Conservation (phyloP, 2,113 vertebrate genomes). For the Siphamia tubifer region DNA sequence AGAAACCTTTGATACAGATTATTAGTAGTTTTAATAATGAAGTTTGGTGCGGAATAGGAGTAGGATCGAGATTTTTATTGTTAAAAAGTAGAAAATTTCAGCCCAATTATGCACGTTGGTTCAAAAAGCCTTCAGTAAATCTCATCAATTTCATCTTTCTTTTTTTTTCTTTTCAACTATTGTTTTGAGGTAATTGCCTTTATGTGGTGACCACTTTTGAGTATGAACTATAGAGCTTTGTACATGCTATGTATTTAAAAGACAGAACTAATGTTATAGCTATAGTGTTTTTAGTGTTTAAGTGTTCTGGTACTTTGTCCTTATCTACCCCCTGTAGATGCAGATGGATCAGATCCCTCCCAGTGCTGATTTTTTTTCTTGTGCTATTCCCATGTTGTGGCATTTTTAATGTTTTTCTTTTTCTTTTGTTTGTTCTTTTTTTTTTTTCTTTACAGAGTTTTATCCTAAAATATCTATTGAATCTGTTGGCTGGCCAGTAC, state of each 20-base stretch:
- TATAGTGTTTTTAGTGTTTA: conserved; percentile 81
- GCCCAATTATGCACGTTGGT: conserved; percentile 11
- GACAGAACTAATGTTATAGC: conserved; percentile 66
- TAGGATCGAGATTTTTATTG: too few species aligned
- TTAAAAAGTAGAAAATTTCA: neutral
- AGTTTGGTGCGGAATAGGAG: neutral
- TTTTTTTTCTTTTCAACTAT: neutral
- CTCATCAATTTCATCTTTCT: neutral
- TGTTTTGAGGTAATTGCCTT: conserved; percentile 37
- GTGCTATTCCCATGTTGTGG: conserved; percentile 63
- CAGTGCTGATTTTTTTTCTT: conserved; percentile 51
- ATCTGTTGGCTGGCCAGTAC: conserved; percentile 75
- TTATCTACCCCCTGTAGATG: conserved; percentile 70
- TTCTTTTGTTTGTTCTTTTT: conserved; percentile 2
- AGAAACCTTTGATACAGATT: neutral
- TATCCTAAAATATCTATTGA: conserved; percentile 56
- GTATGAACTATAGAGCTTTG: conserved; percentile 56
- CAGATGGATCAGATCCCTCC: conserved; percentile 67
- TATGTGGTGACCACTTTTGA: conserved; percentile 72
- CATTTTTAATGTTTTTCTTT: conserved; percentile 47
- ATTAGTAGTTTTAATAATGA: neutral
- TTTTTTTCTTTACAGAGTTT: conserved; percentile 33
- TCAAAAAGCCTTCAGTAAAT: neutral
- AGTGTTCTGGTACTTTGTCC: conserved; percentile 90
- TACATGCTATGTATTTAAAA: conserved; percentile 79